Base-by-base conservation (phyloP, 2,113 vertebrate species). In the Tenrec ecaudatus region DNA sequence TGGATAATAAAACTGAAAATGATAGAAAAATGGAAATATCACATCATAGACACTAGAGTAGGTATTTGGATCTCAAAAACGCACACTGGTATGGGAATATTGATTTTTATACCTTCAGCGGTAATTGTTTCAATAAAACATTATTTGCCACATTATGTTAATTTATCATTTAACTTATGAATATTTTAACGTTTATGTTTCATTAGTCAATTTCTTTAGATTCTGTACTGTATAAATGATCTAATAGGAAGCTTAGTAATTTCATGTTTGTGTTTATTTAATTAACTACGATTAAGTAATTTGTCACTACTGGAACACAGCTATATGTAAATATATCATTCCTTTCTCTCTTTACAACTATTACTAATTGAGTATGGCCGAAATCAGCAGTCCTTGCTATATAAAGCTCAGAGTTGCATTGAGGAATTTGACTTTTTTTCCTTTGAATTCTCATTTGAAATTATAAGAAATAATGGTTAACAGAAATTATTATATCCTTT, bases 361-460 rank as follows among this genome's bases (percentile, higher is more conserved):
- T 36, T 3, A 69, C 3, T 86, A 20, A 17, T 33, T 91, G 47
- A 66, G 57, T 2, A 47, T 82, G 22, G 4, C 47, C 68, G 73
- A 88, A 38, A 89, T 86, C 10, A 81, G 23, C 0, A 57, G 23
- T 79, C 4, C 40, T 25, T 87, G 25, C 19, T 15, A 66, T 69
- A 14, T 88, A 85, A 68, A 88, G 12, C 1, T 82, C 40, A n/a
- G 12, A 0, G 19, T 36, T 73, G 66, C 33, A 25, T 66, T 93
- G 17, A 90, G 4, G 53, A 43, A 6, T n/a, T 0, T 79, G 64
- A 64, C 91, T 93, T 91, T 14, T 79, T 6, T 89, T 66, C 2
- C 47, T 6, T 69, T 94, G 40, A 87, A 57, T 38, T 73, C 11
- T 87, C 11, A 47, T 43, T 91, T 95, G 80, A 85, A 95, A 93